Conservation (phyloP, 2,113 vertebrate species). For the Myotis yumanensis region DNA sequence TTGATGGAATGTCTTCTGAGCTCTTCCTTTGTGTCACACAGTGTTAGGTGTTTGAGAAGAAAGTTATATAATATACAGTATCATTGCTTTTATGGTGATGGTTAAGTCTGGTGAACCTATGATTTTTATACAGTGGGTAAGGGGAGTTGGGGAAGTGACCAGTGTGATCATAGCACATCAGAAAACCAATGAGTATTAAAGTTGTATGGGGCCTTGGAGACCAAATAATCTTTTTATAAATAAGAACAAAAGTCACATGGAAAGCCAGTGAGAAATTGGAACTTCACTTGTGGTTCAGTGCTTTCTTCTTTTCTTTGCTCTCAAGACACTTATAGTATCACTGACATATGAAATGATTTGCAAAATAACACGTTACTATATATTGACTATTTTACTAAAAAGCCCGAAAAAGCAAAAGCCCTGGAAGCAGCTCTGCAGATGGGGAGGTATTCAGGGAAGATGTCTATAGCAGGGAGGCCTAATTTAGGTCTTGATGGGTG, state of each 20-base stretch:
- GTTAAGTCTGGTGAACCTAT: neutral
- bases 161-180: neutral
- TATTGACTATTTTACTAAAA: neutral
- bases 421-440: neutral
- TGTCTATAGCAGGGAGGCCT: neutral
- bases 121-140: neutral
- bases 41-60: neutral
- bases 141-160: neutral
- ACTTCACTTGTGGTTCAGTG: neutral
- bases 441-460: neutral
- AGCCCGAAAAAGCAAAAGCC: neutral
- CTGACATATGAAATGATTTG: neutral
- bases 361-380: neutral
- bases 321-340: neutral
- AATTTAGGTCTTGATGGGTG: neutral
- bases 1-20: neutral
- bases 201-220: neutral
- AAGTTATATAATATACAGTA: neutral
- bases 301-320: neutral
- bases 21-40: neutral
- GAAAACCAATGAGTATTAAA: constrained; percentile 17
- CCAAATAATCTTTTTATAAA: neutral
- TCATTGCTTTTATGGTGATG: neutral
- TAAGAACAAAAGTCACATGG: neutral
- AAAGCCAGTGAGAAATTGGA: neutral